Percentiles rank a stretch among this genome's conserved stretches.
These are phyloP conservation scores for Sphecodes monilicornis DNA, from an alignment of 2,888 invertebrate species.

Conservation along the genomic window DNA sequence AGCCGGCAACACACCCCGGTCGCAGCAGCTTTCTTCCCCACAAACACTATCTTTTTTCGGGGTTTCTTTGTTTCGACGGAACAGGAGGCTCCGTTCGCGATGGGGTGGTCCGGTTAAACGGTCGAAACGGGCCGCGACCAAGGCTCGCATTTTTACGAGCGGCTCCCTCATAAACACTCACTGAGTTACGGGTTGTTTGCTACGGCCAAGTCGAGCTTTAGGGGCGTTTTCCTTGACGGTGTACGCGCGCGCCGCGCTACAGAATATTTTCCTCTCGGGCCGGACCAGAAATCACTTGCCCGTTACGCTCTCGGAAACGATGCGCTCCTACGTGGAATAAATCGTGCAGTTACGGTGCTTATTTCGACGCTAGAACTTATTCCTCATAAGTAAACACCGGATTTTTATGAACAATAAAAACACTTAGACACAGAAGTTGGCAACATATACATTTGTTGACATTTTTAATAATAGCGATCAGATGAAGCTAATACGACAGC, in stretches of 20 bases:
- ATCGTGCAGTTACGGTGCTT: neutral
- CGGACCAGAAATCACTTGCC: constrained; percentile 36
- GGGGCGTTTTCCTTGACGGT: constrained; percentile 69
- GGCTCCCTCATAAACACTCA: constrained; percentile 82
- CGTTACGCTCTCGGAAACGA: neutral
- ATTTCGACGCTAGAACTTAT: neutral
- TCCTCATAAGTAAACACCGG: fast-evolving
- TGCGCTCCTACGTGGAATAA: neutral
- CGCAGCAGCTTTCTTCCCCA: constrained; percentile 49
- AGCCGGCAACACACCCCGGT: constrained; percentile 80
- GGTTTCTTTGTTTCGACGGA: constrained; percentile 57
- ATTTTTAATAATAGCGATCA: too few species aligned
- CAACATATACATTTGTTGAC: too few species aligned
- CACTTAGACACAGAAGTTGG: too few species aligned
- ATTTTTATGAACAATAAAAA: neutral
- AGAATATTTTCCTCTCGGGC: constrained; percentile 25
- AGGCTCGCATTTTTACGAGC: constrained; percentile 81
- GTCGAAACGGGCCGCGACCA: constrained; percentile 66
- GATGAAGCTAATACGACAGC: too few species aligned
- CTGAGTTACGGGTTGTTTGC: constrained; percentile 83
- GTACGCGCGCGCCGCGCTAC: constrained; percentile 17
- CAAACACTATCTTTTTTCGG: constrained; percentile 31
- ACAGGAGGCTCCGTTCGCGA: constrained; percentile 44
- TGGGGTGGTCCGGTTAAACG: constrained; percentile 75
- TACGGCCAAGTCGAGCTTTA: constrained; percentile 78